These are phyloP conservation scores for Apotomis turbidana DNA, from an alignment of 2,888 invertebrate species.

Conservation along the genomic window DNA sequence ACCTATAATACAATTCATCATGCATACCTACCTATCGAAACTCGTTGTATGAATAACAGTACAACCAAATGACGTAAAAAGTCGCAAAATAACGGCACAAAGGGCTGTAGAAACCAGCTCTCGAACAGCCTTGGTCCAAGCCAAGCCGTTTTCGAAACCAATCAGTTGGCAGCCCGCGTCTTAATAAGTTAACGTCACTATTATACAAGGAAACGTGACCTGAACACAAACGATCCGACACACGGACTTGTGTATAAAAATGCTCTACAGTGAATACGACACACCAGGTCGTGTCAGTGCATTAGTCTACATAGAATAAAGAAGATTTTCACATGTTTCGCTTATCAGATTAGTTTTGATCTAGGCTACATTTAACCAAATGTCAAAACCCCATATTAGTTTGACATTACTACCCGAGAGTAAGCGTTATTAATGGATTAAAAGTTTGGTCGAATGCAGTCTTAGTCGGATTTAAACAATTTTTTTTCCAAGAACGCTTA, in stretches of 20 bases:
- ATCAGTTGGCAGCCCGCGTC: constrained; percentile 51
- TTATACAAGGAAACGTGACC: constrained; percentile 71
- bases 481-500: too few relatives aligned
- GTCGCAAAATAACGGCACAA: not conserved
- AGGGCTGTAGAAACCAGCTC: constrained; percentile 8
- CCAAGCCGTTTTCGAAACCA: constrained; percentile 41
- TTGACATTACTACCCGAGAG: too few relatives aligned
- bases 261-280: constrained; percentile 33
- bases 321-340: too few relatives aligned
- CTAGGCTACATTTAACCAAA: too few relatives aligned
- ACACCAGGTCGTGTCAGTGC: constrained; percentile 16
- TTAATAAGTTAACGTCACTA: constrained; percentile 59
- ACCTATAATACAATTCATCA: too few relatives aligned
- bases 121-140: constrained; percentile 28
- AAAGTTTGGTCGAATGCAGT: too few relatives aligned
- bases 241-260: constrained; percentile 27
- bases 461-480: too few relatives aligned
- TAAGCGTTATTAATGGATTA: too few relatives aligned
- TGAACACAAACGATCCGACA: constrained; percentile 55
- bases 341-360: too few relatives aligned
- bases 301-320: too few relatives aligned
- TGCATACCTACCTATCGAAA: not conserved
- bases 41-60: not conserved
- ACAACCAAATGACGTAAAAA: not conserved
- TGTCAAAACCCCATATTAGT: too few relatives aligned